A percentile compares a stretch with the other conserved stretches of the same genome.
phyloP scores from a whole-genome alignment of 2,797 vertebrate species.

The Chaetophractus vellerosus region DNA sequence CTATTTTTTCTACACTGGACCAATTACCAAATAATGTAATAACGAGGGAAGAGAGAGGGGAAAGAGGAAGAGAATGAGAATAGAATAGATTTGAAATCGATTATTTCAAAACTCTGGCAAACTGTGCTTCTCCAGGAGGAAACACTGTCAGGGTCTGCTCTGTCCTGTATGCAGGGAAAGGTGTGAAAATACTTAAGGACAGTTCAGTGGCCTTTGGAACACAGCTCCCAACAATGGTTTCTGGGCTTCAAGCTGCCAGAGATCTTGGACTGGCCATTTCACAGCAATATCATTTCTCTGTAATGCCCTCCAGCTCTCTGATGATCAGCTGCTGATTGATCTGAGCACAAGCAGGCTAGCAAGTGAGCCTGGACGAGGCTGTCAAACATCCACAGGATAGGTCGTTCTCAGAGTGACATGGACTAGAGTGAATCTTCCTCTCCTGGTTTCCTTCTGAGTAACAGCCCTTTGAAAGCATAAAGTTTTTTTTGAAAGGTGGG shows the following conservation, averaged over 20 bases:
- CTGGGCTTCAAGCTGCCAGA: neutral
- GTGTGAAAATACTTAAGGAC: neutral
- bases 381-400: neutral
- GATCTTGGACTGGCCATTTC: neutral
- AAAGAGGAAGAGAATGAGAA: neutral
- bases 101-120: neutral
- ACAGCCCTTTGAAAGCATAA: neutral
- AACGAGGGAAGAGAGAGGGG: neutral
- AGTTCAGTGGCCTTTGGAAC: neutral
- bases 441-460: conserved; percentile 16
- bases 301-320: neutral
- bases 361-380: neutral
- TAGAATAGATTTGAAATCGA: no score
- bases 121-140: neutral
- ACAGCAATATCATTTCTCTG: neutral
- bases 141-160: neutral
- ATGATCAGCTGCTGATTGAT: neutral
- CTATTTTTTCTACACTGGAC: conserved; percentile 19
- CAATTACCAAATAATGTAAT: conserved; percentile 59
- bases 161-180: neutral
- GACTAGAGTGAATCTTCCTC: neutral
- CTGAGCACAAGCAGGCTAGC: neutral
- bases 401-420: neutral
- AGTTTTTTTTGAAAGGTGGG: neutral
- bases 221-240: neutral